Percentiles rank a stretch among this genome's conserved stretches.
Conservation (phyloP, 2,888 invertebrate genomes). For the Galeopsomyia nigrocyanea region DNA sequence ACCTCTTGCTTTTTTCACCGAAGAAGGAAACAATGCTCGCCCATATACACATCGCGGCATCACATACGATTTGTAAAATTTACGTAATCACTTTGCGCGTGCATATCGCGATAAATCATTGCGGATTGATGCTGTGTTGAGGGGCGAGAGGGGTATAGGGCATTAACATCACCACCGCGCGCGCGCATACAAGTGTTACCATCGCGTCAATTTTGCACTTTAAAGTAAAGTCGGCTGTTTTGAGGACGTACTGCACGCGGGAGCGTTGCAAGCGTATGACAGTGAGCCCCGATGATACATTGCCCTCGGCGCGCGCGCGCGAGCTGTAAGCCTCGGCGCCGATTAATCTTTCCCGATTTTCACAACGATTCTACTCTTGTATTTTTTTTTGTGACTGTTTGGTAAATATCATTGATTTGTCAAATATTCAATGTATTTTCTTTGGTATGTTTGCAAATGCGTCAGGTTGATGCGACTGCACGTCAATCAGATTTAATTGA, state of each 20-base stretch:
- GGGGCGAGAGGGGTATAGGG: constrained; percentile 26
- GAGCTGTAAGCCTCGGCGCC: constrained; percentile 6
- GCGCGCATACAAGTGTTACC: constrained; percentile 45
- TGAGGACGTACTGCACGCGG: constrained; percentile 19
- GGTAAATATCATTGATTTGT: neutral
- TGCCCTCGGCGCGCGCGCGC: constrained; percentile 5
- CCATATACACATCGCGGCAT: too few relatives aligned
- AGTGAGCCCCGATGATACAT: constrained; percentile 36
- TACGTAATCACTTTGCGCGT: constrained; percentile 38
- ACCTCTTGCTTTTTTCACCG: constrained; percentile 8
- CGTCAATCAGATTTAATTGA: too few relatives aligned
- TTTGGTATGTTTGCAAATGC: too few relatives aligned
- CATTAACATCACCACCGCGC: too few relatives aligned
- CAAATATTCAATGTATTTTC: too few relatives aligned
- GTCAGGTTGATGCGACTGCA: too few relatives aligned
- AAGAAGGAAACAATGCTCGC: constrained; percentile 24
- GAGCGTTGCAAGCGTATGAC: constrained; percentile 15
- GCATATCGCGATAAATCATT: constrained; percentile 37
- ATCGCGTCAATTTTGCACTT: constrained; percentile 46
- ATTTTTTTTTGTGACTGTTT: neutral
- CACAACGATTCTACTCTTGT: neutral
- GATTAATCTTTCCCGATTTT: constrained; percentile 38
- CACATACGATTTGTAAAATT: constrained; percentile 27
- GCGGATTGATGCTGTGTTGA: too few relatives aligned
- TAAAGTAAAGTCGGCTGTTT: constrained; percentile 46